Evolutionary conservation across 2,797 vertebrate species (phyloP).

Genomic region (Trachurus trachurus): DNA sequence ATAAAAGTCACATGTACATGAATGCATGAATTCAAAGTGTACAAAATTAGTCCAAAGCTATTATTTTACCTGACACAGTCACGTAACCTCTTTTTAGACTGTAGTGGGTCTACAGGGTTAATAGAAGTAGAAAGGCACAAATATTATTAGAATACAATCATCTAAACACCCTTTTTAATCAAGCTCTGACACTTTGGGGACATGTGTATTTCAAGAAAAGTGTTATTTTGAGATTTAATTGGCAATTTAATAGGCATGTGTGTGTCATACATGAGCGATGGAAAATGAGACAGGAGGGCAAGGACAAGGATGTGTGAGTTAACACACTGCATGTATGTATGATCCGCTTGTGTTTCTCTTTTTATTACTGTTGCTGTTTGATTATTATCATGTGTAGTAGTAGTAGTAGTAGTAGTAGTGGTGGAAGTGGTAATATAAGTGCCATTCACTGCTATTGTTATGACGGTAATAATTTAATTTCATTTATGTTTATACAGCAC

Average conservation of each 20-base stretch:
- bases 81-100: constrained; percentile 37
- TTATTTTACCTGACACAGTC: background rate
- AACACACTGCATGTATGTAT: constrained; percentile 13
- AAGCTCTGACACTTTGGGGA: constrained; percentile 68
- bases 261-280: constrained; percentile 23
- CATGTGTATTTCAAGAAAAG: constrained; percentile 62
- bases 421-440: too few species aligned
- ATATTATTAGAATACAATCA: constrained; percentile 74
- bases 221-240: constrained; percentile 76
- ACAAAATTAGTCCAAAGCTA: background rate
- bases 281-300: constrained; percentile 27
- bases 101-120: constrained; percentile 50
- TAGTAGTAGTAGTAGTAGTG: background rate
- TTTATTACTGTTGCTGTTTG: background rate
- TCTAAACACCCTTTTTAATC: constrained; percentile 71
- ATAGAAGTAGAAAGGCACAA: constrained; percentile 51
- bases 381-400: constrained; percentile 7
- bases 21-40: background rate
- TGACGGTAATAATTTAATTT: background rate
- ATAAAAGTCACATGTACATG: background rate
- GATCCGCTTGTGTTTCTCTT: background rate
- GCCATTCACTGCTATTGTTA: constrained; percentile 3
- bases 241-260: constrained; percentile 41
- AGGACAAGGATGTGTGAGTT: constrained; percentile 27
- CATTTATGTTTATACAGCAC: background rate